Conservation (phyloP, 2,113 vertebrate genomes). For the Suncus etruscus region DNA sequence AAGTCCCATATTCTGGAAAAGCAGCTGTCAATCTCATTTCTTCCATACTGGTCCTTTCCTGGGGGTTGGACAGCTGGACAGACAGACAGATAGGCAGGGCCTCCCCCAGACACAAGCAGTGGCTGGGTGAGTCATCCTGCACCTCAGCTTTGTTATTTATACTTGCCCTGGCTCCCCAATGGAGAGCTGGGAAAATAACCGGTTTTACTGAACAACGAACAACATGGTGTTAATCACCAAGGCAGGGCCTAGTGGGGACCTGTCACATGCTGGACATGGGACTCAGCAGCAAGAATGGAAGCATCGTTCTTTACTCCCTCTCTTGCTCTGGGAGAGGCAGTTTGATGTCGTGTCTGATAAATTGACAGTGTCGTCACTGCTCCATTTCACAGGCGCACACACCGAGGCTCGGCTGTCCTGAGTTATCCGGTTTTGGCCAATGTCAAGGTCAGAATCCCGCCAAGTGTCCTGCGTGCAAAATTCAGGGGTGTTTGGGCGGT, state of each 20-base stretch:
- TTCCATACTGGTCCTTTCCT: neutral
- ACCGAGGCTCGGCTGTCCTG: neutral
- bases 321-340: neutral
- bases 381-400: slow-evolving; percentile 10
- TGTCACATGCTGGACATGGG: neutral
- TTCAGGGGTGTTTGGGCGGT: too few relatives aligned
- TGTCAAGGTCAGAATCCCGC: neutral
- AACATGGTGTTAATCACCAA: neutral
- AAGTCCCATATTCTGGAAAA: neutral
- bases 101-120: too few relatives aligned
- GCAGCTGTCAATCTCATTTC: neutral
- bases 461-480: neutral
- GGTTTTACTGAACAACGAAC: neutral
- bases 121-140: neutral
- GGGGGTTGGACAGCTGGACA: neutral
- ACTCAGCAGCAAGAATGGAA: neutral
- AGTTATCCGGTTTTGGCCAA: neutral
- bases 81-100: too few relatives aligned
- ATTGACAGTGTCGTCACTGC: neutral
- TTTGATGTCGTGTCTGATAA: neutral
- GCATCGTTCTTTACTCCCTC: neutral
- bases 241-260: neutral
- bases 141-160: neutral
- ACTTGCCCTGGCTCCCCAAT: neutral
- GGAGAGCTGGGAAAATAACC: neutral